phyloP scores from a whole-genome alignment of 2,888 invertebrate genomes.

The Plebejus melissa region DNA sequence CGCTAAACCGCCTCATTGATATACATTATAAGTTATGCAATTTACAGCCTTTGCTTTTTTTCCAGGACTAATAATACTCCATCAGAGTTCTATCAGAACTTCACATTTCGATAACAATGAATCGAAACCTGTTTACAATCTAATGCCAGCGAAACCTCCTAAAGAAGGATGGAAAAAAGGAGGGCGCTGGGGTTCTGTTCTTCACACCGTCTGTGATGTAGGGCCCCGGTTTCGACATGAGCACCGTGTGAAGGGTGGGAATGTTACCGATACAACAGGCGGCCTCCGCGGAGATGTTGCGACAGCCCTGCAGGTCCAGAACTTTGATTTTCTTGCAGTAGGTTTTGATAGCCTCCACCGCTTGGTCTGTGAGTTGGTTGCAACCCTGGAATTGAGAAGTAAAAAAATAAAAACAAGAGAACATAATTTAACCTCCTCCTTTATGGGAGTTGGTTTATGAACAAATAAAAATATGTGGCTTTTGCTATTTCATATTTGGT shows the following conservation, averaged over 20 bases:
- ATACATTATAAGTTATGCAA: neutral
- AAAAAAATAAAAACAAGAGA: neutral
- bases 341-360: conserved; percentile 69
- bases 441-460: too few species aligned
- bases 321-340: conserved; percentile 75
- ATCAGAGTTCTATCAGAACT: neutral
- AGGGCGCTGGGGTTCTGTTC: conserved; percentile 56
- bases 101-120: neutral
- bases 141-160: conserved; percentile 62
- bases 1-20: neutral
- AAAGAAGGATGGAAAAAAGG: conserved; percentile 64
- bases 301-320: conserved; percentile 79
- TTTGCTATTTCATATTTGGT: neutral
- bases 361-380: conserved; percentile 79
- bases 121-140: conserved; percentile 18
- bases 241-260: conserved; percentile 65
- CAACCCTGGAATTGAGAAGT: conserved; percentile 73
- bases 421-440: too few species aligned
- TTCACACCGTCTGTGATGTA: conserved; percentile 64
- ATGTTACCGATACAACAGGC: conserved; percentile 61
- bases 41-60: neutral
- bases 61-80: neutral
- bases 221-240: conserved; percentile 70
- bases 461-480: neutral
- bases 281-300: conserved; percentile 67